Conservation (phyloP, 2,888 invertebrate genomes). For the Synanthedon andrenaeformis region DNA sequence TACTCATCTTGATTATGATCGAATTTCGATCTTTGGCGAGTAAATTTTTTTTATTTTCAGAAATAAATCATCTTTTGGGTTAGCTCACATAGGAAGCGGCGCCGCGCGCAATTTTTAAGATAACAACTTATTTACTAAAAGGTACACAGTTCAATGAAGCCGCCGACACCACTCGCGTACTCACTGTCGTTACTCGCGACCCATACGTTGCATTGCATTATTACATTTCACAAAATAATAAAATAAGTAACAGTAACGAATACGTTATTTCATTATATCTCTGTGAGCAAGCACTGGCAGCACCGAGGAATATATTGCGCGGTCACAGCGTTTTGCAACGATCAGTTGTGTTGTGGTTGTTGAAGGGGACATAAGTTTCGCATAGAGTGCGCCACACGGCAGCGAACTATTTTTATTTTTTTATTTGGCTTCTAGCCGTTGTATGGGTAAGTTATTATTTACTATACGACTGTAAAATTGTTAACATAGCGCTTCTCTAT, state of each 20-base stretch:
- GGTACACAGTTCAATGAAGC: too few species aligned
- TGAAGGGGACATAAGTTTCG: conserved; percentile 32
- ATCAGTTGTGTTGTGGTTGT: conserved; percentile 56
- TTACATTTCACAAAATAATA: too few species aligned
- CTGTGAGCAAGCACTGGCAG: neutral
- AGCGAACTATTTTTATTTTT: conserved; percentile 63
- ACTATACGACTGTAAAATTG: neutral
- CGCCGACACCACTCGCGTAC: too few species aligned
- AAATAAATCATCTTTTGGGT: too few species aligned
- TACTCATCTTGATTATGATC: too few species aligned
- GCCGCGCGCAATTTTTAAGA: too few species aligned
- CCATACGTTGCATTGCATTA: too few species aligned
- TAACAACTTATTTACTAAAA: too few species aligned
- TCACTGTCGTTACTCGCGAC: too few species aligned
- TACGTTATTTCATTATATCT: neutral
- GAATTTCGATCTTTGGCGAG: too few species aligned
- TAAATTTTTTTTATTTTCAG: too few species aligned
- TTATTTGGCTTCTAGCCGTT: conserved; percentile 72
- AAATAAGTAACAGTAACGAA: conserved; percentile 7
- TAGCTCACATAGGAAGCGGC: too few species aligned
- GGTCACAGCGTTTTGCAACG: conserved; percentile 33
- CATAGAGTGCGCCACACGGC: conserved; percentile 52
- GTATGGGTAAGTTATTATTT: conserved; percentile 61
- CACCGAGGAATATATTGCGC: conserved; percentile 35
- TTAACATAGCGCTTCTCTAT: neutral